phyloP scores from a whole-genome alignment of 2,113 vertebrate genomes.

The Dasyurus viverrinus region DNA sequence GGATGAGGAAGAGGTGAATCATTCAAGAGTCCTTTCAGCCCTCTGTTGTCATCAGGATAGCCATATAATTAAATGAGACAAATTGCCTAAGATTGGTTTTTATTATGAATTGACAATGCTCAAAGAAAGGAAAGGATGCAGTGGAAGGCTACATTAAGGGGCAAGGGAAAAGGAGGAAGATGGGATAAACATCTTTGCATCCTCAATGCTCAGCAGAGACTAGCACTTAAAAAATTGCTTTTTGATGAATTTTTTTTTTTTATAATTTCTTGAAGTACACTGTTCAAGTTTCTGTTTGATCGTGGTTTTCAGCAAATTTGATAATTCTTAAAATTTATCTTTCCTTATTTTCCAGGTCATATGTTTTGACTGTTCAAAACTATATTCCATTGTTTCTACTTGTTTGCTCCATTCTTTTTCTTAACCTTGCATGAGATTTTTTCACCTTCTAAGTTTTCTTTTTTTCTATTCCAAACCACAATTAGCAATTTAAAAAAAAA shows the following conservation, averaged over 20 bases:
- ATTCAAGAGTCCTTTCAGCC: neutral
- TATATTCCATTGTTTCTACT: neutral
- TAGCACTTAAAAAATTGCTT: neutral
- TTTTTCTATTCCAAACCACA: neutral
- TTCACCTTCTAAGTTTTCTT: neutral
- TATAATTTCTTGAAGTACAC: neutral
- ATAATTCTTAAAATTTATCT: neutral
- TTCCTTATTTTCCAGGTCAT: neutral
- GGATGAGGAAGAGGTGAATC: neutral
- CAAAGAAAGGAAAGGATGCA: neutral
- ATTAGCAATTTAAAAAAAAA: neutral
- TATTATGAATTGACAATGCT: neutral
- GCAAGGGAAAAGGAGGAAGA: neutral
- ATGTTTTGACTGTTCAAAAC: neutral
- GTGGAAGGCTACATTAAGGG: neutral
- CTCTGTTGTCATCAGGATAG: neutral
- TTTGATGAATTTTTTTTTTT: neutral
- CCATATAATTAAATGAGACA: neutral
- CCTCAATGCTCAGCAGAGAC: neutral
- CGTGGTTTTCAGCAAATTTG: neutral
- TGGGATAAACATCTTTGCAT: neutral
- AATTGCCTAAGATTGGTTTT: neutral
- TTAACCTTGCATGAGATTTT: neutral
- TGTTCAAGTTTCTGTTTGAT: neutral
- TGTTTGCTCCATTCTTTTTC: neutral